phyloP scores from a whole-genome alignment of 2,888 invertebrate species.

The Lasioglossum morio region DNA sequence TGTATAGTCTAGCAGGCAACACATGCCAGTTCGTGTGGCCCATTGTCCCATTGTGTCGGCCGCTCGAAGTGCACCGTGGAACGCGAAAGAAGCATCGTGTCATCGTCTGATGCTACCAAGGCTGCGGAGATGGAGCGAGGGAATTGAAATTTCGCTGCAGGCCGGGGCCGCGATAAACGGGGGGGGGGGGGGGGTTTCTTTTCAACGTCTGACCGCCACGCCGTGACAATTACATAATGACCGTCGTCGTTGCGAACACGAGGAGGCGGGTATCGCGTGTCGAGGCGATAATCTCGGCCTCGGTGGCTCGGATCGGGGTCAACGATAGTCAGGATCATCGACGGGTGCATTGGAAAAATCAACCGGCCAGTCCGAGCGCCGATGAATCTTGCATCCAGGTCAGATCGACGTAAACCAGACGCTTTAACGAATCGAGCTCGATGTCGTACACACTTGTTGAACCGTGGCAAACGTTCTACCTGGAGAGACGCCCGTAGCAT shows the following conservation, averaged over 20 bases:
- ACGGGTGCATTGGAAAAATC: conserved; percentile 43
- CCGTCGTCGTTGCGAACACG: neutral
- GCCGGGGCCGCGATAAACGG: neutral
- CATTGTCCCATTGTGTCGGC: neutral
- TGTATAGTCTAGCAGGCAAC: neutral
- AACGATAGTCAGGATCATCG: conserved; percentile 54
- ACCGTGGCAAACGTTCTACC: neutral
- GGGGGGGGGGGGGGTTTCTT: too few species aligned
- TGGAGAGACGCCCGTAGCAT: neutral
- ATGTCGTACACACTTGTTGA: neutral
- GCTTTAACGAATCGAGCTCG: neutral
- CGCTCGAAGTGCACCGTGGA: neutral
- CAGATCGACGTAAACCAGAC: conserved; percentile 48
- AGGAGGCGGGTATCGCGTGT: conserved; percentile 33
- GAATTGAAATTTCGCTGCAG: neutral
- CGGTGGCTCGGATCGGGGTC: conserved; percentile 49
- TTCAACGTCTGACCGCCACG: neutral
- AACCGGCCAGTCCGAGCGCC: neutral
- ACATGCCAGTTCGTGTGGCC: neutral
- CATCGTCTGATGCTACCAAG: neutral
- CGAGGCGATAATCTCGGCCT: conserved; percentile 34
- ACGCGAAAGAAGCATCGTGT: neutral
- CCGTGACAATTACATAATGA: neutral
- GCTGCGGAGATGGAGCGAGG: neutral
- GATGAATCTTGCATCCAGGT: conserved; percentile 70